Conservation (phyloP, 2,888 invertebrate genomes). For the Linnaemya vulpina region DNA sequence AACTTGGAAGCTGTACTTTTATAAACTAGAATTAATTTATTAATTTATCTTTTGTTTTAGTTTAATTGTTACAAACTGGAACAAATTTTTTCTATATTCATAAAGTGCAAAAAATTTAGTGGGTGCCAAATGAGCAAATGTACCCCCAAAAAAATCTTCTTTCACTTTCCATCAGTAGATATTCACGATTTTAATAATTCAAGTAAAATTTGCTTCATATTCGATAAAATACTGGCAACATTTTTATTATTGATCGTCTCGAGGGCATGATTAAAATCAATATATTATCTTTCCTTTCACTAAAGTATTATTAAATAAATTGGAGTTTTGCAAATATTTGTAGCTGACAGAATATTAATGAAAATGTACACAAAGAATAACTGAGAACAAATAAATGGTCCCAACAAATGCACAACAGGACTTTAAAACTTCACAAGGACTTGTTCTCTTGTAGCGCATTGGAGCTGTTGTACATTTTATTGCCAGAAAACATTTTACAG, state of each 20-base stretch:
- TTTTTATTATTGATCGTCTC: slow-evolving; percentile 33
- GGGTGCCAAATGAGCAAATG: too few relatives aligned
- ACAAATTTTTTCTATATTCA: too few relatives aligned
- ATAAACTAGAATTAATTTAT: too few relatives aligned
- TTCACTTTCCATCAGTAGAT: too few relatives aligned
- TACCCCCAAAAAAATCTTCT: too few relatives aligned
- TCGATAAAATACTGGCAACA: background rate
- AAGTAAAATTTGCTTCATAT: background rate
- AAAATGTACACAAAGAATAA: background rate
- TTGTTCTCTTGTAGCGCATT: background rate
- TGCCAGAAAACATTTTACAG: background rate
- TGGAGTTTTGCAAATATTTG: background rate
- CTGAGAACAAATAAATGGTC: too few relatives aligned
- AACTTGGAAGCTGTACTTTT: too few relatives aligned
- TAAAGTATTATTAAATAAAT: slow-evolving; percentile 24
- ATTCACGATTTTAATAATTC: too few relatives aligned
- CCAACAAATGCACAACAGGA: background rate
- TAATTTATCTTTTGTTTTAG: too few relatives aligned
- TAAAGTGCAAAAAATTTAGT: too few relatives aligned
- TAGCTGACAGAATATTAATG: slow-evolving; percentile 13
- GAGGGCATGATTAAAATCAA: slow-evolving; percentile 22
- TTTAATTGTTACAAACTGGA: too few relatives aligned
- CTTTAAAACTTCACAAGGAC: slow-evolving; percentile 1
- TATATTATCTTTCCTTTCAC: slow-evolving; percentile 5
- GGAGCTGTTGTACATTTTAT: background rate